phyloP scores from a whole-genome alignment of 1,140 invertebrate species.

The Thaumetopoea pityocampa region DNA sequence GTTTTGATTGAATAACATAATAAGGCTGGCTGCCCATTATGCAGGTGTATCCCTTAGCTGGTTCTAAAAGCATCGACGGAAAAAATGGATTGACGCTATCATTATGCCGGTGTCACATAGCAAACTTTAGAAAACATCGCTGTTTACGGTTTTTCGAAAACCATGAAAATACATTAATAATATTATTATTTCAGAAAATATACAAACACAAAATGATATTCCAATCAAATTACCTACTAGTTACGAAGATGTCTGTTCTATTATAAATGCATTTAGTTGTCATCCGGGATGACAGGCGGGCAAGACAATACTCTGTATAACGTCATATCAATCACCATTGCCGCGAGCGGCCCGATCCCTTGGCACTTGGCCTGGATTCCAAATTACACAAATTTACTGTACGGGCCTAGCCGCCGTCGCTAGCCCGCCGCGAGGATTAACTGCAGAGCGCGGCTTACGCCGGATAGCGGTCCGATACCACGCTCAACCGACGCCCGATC shows the following conservation, averaged over 20 bases:
- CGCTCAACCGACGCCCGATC: slow-evolving; percentile 50
- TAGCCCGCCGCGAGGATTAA: slow-evolving; percentile 57
- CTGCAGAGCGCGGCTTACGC: slow-evolving; percentile 55
- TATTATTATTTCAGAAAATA: no score
- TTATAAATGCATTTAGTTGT: slow-evolving; percentile 57
- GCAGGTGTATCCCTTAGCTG: no score
- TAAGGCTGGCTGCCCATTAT: no score
- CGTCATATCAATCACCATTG: slow-evolving; percentile 73
- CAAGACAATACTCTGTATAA: slow-evolving; percentile 45
- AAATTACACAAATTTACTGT: slow-evolving; percentile 74
- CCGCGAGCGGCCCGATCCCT: slow-evolving; percentile 60
- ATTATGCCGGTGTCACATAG: no score
- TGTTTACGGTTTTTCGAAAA: no score
- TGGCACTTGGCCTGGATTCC: slow-evolving; percentile 71
- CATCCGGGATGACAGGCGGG: slow-evolving; percentile 41
- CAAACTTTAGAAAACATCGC: no score
- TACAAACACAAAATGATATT: not conserved
- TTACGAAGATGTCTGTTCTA: slow-evolving; percentile 22
- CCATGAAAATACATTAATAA: no score
- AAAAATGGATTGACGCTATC: no score
- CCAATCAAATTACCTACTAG: not conserved
- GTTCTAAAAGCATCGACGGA: no score
- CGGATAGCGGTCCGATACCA: slow-evolving; percentile 56
- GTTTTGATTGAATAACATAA: no score
- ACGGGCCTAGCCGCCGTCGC: slow-evolving; percentile 58